Percentiles rank a stretch among this genome's conserved stretches.
These are phyloP conservation scores for Sycophila texana DNA, from an alignment of 2,888 invertebrate genomes.

Conservation along the genomic window DNA sequence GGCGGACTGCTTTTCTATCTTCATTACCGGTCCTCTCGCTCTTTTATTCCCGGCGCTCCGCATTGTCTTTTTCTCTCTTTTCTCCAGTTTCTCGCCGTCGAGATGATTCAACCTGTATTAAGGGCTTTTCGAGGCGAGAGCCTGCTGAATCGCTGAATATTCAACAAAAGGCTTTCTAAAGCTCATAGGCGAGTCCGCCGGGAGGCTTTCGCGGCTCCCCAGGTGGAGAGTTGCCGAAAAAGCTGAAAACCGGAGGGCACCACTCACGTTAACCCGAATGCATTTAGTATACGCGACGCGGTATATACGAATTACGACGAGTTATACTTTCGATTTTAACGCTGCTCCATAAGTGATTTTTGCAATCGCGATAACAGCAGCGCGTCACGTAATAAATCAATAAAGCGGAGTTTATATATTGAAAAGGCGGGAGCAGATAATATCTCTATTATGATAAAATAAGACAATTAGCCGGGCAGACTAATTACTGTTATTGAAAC, in stretches of 20 bases:
- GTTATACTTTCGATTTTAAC: not conserved
- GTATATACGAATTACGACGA: not conserved
- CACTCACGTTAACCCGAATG: constrained; percentile 1
- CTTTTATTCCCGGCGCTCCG: not conserved
- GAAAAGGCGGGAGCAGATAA: constrained; percentile 2
- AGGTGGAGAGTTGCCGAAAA: not conserved
- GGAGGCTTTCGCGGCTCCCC: too few relatives aligned
- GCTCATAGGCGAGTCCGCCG: not conserved
- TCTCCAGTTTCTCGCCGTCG: constrained; percentile 6
- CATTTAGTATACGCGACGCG: not conserved
- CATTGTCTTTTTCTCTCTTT: not conserved
- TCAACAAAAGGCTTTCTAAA: constrained; percentile 61
- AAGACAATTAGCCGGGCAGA: constrained; percentile 56
- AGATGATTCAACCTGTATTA: constrained; percentile 11
- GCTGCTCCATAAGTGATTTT: not conserved
- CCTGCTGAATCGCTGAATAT: constrained; percentile 66
- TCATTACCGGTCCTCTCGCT: not conserved
- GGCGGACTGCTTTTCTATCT: not conserved
- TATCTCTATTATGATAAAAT: constrained; percentile 49
- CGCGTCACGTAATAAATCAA: constrained; percentile 20
- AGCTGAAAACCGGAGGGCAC: not conserved
- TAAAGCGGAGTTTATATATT: constrained; percentile 22
- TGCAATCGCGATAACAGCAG: not conserved
- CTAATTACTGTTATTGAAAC: constrained; percentile 56
- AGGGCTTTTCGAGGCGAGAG: constrained; percentile 47